Evolutionary conservation across 2,888 invertebrate species (phyloP).

Genomic region (Corbicula japonica): DNA sequence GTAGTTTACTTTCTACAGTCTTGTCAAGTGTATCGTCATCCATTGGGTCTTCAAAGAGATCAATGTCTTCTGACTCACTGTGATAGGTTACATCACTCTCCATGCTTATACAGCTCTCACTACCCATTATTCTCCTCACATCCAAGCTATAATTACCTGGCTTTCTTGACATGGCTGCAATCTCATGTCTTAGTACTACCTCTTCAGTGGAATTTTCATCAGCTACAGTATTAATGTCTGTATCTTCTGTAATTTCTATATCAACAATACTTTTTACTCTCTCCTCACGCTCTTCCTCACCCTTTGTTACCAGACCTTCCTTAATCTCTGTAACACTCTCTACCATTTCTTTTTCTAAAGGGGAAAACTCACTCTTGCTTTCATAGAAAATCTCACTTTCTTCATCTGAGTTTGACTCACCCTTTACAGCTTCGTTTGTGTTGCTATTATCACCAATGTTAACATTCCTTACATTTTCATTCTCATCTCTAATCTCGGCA

Average conservation of each 20-base stretch:
- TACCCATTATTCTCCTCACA: not conserved
- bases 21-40: conserved; percentile 8
- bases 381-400: conserved; percentile 59
- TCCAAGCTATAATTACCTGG: not conserved
- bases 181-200: not conserved
- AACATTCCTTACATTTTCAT: not conserved
- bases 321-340: not conserved
- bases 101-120: conserved; percentile 51
- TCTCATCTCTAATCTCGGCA: too few species aligned
- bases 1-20: conserved; percentile 6
- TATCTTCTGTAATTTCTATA: not conserved
- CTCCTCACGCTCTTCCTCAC: not conserved
- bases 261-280: not conserved
- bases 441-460: conserved; percentile 12
- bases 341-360: not conserved
- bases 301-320: too few species aligned
- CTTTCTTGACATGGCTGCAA: not conserved
- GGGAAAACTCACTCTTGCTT: conserved; percentile 45
- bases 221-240: not conserved
- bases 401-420: conserved; percentile 17
- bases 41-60: not conserved
- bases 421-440: conserved; percentile 3
- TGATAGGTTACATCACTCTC: conserved; percentile 64
- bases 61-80: conserved; percentile 57
- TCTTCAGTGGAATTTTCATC: not conserved